phyloP scores from a whole-genome alignment of 2,797 vertebrate species.

The Iguana delicatissima region DNA sequence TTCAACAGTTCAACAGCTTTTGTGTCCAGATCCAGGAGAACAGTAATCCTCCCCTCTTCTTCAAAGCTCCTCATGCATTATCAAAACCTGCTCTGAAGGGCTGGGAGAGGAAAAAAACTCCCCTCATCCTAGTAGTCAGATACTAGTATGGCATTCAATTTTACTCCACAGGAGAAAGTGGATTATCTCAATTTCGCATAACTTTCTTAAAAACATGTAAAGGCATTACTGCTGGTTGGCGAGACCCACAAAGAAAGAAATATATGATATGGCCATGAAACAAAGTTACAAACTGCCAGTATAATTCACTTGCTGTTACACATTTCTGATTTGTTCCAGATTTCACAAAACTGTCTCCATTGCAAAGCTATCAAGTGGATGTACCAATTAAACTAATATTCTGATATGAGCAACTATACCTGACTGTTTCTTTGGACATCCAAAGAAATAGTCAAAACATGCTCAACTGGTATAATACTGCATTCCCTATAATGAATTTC shows the following conservation, averaged over 20 bases:
- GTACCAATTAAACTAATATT: not conserved
- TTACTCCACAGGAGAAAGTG: not conserved
- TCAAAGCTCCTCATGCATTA: too few relatives aligned
- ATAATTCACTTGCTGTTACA: not conserved
- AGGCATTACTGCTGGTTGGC: not conserved
- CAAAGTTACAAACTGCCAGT: not conserved
- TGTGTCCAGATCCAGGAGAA: too few relatives aligned
- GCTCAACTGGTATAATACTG: not conserved
- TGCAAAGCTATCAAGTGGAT: not conserved
- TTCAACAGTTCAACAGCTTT: too few relatives aligned
- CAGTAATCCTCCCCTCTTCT: too few relatives aligned
- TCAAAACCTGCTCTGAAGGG: too few relatives aligned
- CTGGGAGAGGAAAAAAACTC: too few relatives aligned
- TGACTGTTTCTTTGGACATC: not conserved
- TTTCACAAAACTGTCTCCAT: not conserved
- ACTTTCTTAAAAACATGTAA: not conserved
- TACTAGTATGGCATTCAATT: too few relatives aligned
- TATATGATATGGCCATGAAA: not conserved
- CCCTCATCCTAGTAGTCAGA: too few relatives aligned
- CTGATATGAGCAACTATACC: not conserved
- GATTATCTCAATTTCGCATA: not conserved
- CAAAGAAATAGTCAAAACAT: not conserved
- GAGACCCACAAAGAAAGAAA: not conserved
- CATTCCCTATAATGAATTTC: not conserved
- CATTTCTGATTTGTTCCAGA: not conserved